Base-by-base conservation (phyloP, 1,140 invertebrate species). In the Drosophila suzukii region DNA sequence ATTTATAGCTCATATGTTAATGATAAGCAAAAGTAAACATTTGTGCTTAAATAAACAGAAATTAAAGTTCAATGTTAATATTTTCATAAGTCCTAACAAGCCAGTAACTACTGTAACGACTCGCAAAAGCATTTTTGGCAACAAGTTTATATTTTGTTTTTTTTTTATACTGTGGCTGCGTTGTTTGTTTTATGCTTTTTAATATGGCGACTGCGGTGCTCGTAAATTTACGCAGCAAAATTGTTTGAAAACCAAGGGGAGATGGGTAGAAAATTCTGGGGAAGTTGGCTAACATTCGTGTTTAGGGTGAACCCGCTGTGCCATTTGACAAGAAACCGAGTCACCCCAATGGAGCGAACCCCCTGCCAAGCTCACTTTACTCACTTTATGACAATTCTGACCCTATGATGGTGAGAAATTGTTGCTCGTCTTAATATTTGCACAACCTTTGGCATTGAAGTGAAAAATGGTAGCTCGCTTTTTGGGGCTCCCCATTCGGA, bases 181-280 rank as follows among this genome's bases (percentile, higher is more conserved):
- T 43, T 75, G 63, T 70, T 77, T 75, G 66, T 74, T 83, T 83
- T 88, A 86, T 88, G 84, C 77, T 77, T 84, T 85, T 84, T 81
- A 84, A 84, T 84, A 76, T 83, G 83, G 79, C 83, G 60, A 76
- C 66, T 79, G 83, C 56, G 85, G 58, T 70, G 72, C 66, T 82
- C 83, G 71, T 86, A 88, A 88, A 86, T 88, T 78, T 68, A 58
- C 51, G 70, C 78, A 60, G 55, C 54, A 54, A 82, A 75, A 78
- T 63, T 78, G 79, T 67, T 51, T 67, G 59, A 56, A 54, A 58
- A 24, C 50, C 27, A 71, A 24, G 34, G 34, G 11, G 8, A 17
- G 13, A 46, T 24, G 32, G 24, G 27, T 24, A 17, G 6, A 27
- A 13, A n/a, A 13, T 17, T 12, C 13, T 15, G 24, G n/a, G n/a